Conservation (phyloP, 1,140 invertebrate species). For the Meloidogyne exigua region DNA sequence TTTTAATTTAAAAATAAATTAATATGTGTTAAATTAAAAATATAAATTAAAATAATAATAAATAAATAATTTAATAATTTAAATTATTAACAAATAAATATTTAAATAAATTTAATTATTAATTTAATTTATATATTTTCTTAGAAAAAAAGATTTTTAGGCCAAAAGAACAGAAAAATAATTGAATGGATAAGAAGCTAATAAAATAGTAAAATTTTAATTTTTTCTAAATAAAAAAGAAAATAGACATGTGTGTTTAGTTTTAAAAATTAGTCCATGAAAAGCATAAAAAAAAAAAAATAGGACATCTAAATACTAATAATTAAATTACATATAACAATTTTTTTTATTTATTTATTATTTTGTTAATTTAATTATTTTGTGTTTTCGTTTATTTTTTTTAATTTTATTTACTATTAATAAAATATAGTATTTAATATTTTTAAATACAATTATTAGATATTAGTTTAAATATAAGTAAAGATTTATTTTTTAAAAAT, state of each 20-base stretch:
- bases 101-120: no score
- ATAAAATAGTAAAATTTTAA: neutral
- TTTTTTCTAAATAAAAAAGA: neutral
- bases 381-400: neutral
- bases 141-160: neutral
- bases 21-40: no score
- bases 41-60: no score
- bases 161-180: constrained; percentile 2
- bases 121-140: no score
- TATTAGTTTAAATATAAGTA: neutral
- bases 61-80: no score
- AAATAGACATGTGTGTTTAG: neutral
- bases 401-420: neutral
- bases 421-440: neutral
- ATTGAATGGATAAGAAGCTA: neutral
- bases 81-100: no score
- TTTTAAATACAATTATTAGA: neutral
- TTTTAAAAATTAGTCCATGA: neutral
- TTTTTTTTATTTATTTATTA: no score
- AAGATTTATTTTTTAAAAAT: no score
- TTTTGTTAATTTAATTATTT: neutral
- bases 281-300: neutral
- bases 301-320: neutral
- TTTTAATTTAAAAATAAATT: neutral
- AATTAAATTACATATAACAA: neutral